Percentiles rank a stretch among this genome's conserved stretches.
Conservation (phyloP, 2,888 invertebrate species). For the Ligdia adustata region DNA sequence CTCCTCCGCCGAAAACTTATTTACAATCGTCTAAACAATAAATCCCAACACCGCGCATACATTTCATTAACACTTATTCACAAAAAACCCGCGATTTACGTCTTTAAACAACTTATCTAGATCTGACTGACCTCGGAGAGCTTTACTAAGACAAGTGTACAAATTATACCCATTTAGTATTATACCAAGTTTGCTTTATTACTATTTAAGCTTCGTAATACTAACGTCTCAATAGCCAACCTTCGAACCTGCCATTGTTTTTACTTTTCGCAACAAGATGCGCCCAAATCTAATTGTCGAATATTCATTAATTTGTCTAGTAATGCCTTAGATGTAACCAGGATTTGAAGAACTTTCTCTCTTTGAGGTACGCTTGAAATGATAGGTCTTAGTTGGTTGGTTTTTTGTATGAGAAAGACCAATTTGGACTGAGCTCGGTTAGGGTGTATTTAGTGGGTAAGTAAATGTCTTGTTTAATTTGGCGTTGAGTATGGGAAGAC, state of each 20-base stretch:
- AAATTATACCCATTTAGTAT: constrained; percentile 19
- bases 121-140: constrained; percentile 19
- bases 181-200: constrained; percentile 7
- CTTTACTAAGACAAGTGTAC: constrained; percentile 15
- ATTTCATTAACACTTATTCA: neutral
- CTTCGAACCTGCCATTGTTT: constrained; percentile 57
- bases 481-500: constrained; percentile 51
- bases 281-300: constrained; percentile 60
- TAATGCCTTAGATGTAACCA: constrained; percentile 44
- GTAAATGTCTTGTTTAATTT: constrained; percentile 45
- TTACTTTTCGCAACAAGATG: constrained; percentile 57
- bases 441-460: neutral
- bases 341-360: constrained; percentile 9
- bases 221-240: constrained; percentile 54
- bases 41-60: neutral
- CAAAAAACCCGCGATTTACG: constrained; percentile 7
- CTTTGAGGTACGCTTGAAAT: neutral
- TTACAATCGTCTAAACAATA: neutral
- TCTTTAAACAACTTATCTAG: constrained; percentile 17
- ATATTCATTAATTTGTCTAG: constrained; percentile 65
- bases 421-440: constrained; percentile 5
- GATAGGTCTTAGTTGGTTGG: constrained; percentile 6
- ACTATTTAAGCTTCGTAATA: constrained; percentile 27
- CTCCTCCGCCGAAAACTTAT: neutral
- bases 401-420: constrained; percentile 6